A percentile compares a stretch with the other conserved stretches of the same genome.
Evolutionary conservation across 2,888 invertebrate genomes (phyloP).

Genomic region (Caenorhabditis virilis): DNA sequence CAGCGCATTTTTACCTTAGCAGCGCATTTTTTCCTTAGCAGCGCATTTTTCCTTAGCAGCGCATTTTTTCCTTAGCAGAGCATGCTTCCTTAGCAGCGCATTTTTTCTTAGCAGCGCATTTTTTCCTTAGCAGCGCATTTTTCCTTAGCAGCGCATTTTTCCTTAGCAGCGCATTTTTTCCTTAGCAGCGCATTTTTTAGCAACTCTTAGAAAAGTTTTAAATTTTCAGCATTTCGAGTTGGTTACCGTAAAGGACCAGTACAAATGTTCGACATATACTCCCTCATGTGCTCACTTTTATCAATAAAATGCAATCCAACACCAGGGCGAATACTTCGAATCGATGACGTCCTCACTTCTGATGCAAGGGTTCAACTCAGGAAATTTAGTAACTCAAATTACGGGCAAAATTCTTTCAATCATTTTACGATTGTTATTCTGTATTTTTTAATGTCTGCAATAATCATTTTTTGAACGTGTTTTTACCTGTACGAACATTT

Average conservation of each 20-base stretch:
- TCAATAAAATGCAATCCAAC: conserved; percentile 47
- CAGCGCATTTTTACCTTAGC: no score
- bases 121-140: no score
- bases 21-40: no score
- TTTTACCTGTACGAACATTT: not conserved
- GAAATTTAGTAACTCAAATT: not conserved
- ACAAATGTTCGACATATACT: conserved; percentile 51
- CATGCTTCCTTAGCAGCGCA: no score
- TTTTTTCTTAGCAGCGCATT: no score
- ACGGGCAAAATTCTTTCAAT: not conserved
- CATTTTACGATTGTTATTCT: not conserved
- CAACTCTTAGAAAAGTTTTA: not conserved
- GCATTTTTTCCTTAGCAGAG: no score
- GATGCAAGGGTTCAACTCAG: conserved; percentile 46
- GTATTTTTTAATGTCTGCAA: not conserved
- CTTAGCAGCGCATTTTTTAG: no score
- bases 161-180: no score
- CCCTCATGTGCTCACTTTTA: conserved; percentile 50
- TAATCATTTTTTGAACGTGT: not conserved
- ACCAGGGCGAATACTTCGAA: conserved; percentile 41
- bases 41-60: no score
- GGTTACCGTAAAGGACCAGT: conserved; percentile 43
- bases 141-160: no score
- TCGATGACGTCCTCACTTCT: conserved; percentile 46
- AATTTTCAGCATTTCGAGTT: conserved; percentile 47